These are phyloP conservation scores for Thalpophila matura DNA, from an alignment of 2,888 invertebrate genomes.

Conservation along the genomic window DNA sequence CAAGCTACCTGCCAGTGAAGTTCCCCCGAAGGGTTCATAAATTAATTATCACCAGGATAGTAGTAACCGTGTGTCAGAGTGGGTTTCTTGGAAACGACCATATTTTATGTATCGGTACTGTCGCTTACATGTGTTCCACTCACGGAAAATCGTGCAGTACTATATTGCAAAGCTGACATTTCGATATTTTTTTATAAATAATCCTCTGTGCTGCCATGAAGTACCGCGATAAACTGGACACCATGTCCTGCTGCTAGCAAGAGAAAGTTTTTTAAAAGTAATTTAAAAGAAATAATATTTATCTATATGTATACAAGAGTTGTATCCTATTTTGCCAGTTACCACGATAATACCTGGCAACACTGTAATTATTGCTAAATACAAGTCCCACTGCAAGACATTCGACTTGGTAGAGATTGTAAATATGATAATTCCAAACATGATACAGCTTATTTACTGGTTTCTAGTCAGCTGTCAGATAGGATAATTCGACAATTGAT, in stretches of 20 bases:
- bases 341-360: too few species aligned
- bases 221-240: too few species aligned
- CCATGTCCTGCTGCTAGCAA: too few species aligned
- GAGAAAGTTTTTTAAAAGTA: too few species aligned
- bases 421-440: background rate
- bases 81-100: conserved; percentile 30
- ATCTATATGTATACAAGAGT: too few species aligned
- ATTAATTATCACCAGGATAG: conserved; percentile 50
- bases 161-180: conserved; percentile 19
- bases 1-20: conserved; percentile 4
- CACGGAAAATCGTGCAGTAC: background rate
- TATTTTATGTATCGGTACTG: conserved; percentile 46
- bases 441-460: background rate
- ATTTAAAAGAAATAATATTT: too few species aligned
- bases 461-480: background rate
- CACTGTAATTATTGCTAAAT: too few species aligned
- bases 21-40: conserved; percentile 48
- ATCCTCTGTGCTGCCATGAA: too few species aligned
- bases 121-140: conserved; percentile 14
- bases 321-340: too few species aligned
- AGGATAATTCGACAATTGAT: background rate
- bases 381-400: too few species aligned
- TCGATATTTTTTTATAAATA: conserved; percentile 21
- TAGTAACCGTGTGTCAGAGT: conserved; percentile 29
- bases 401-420: background rate